A percentile compares a stretch with the other conserved stretches of the same genome.
These are phyloP conservation scores for Psittacula echo DNA, from an alignment of 2,797 vertebrate species.

Conservation along the genomic window DNA sequence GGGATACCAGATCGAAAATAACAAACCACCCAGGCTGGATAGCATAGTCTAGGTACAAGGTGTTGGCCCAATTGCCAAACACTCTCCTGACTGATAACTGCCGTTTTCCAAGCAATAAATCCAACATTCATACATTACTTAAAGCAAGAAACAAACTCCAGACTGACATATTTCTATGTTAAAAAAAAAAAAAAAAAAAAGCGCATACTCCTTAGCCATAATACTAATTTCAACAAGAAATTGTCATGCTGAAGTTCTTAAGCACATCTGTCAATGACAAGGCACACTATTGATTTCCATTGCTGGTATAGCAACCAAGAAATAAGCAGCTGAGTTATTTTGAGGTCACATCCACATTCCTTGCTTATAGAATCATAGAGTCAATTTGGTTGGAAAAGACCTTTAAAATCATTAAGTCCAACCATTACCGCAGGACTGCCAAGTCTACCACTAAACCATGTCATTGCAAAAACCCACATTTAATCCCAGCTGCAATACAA, in stretches of 20 bases:
- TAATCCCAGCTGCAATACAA: background rate
- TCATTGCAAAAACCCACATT: background rate
- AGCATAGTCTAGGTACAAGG: background rate
- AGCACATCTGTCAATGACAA: background rate
- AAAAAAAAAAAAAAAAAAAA: background rate
- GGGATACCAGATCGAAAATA: slow-evolving; percentile 31
- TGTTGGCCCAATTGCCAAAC: background rate
- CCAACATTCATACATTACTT: background rate
- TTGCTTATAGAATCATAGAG: background rate
- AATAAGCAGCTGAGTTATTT: background rate
- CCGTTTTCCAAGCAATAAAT: slow-evolving; percentile 11
- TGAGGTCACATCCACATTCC: background rate
- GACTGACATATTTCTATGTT: background rate
- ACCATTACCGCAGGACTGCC: background rate
- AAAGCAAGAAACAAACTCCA: background rate
- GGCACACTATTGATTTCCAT: background rate
- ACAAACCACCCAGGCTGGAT: background rate
- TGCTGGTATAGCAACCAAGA: background rate
- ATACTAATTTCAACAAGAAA: background rate
- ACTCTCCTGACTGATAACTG: background rate
- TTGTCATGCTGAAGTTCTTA: background rate
- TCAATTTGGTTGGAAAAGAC: background rate
- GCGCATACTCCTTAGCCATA: background rate
- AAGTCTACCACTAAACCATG: background rate
- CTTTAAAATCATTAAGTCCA: background rate